Evolutionary conservation across 2,888 invertebrate genomes (phyloP), one percentile per base, ranked within the genome.

Genomic region (Cephus runcator): DNA sequence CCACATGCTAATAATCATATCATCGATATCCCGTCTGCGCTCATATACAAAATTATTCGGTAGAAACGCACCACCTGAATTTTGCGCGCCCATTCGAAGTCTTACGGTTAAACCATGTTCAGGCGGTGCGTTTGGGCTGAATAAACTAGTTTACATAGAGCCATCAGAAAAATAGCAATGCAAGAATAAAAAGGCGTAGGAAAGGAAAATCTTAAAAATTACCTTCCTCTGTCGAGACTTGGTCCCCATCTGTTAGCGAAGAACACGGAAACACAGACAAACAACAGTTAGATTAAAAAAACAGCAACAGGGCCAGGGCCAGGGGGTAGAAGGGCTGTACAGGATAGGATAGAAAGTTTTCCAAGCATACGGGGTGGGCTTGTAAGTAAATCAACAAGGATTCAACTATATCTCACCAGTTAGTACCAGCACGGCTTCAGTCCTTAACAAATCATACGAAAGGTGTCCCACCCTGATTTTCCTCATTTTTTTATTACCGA

Each of bases 201-300:
- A 75, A 12, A 31, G 12, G 56, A 76, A 82, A 77, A 76, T 34
- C 34, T 71, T 73, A 75, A 81, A 78, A 85, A 85, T 90, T 90
- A 90, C 91, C 91, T 91, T 91, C 88, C 89, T 90, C 87, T 90
- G 90, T 84, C 91, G 89, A 86, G 90, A 90, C 87, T 90, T 91
- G 86, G 90, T 90, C 88, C 91, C 91, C 91, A 90, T 91, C 91
- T 91, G 88, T 85, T 83, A 81, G 85, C 84, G 82, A 79, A 79
- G 82, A 85, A 88, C 84, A 88, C 86, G 86, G 86, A 85, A 88
- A 90, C 88, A 89, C 85, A 88, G 83, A 86, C 83, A 85, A 79
- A 86, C 79, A 83, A 87, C 81, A 81, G 84, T 89, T 89, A 88
- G 86, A 88, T 80, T 84, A 82, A 81, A 77, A 74, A 71, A 83